phyloP scores from a whole-genome alignment of 2,888 invertebrate species.

The Drosophila multiciliata region DNA sequence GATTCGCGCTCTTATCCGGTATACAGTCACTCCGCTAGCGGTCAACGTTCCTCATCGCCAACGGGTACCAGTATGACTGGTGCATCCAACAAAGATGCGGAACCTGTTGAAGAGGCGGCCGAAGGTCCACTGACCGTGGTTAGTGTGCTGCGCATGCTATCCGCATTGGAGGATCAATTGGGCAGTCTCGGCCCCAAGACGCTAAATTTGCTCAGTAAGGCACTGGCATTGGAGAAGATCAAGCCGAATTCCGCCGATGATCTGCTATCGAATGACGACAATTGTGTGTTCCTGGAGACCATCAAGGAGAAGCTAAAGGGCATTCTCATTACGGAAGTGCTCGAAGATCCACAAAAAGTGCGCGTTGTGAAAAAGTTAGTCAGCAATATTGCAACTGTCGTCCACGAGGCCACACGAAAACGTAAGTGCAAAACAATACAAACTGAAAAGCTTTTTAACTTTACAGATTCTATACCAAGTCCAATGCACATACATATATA shows the following conservation, averaged over 20 bases:
- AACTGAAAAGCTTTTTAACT: conserved; percentile 6
- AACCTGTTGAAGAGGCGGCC: conserved; percentile 2
- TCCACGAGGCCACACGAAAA: conserved; percentile 88
- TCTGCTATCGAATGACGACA: conserved; percentile 89
- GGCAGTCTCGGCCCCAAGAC: conserved; percentile 94
- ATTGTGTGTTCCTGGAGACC: conserved; percentile 92
- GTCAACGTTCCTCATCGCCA: conserved; percentile 43
- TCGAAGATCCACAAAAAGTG: conserved; percentile 87
- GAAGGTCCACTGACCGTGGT: conserved; percentile 87
- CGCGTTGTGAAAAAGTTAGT: conserved; percentile 91
- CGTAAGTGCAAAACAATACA: conserved; percentile 74
- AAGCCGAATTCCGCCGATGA: conserved; percentile 91
- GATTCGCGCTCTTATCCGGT: conserved; percentile 83
- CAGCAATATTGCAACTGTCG: conserved; percentile 90
- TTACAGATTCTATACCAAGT: conserved; percentile 19
- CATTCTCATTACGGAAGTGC: conserved; percentile 89
- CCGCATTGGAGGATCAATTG: conserved; percentile 92
- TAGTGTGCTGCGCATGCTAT: conserved; percentile 90
- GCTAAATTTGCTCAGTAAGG: conserved; percentile 91
- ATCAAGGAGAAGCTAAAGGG: conserved; percentile 94
- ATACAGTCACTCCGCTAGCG: conserved; percentile 70
- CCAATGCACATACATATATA: not conserved
- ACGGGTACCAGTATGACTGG: conserved; percentile 5
- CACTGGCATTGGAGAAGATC: conserved; percentile 91
- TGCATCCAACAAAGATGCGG: conserved; percentile 55